Base-by-base conservation (phyloP, 2,888 invertebrate species). In the Monoplex corrugatus region DNA sequence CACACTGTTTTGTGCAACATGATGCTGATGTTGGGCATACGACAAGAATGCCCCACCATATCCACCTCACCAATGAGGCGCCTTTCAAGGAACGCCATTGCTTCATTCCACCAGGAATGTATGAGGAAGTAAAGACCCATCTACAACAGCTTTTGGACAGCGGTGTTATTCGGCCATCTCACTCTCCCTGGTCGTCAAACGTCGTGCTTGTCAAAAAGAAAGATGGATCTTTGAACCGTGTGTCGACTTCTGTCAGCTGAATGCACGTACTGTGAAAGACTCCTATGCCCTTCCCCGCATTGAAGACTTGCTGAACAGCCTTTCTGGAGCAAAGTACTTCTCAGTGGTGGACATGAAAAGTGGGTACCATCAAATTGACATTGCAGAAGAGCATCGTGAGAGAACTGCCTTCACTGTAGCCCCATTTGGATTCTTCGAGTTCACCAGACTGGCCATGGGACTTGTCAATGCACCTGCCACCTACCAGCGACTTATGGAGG, bases 11-110 rank as follows among this genome's bases (percentile, higher is more conserved):
- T 35, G 72, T 32, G 23, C 83, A 78, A 82, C 35, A 68, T 72
- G 89, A 88, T 23, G 72, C 32, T 6, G 91, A 92, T 87, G 87
- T 91, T 10, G 90, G 90, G 0, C 50, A 78, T 32, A 88, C 87
- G 16, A 44, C 40, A 23, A 13, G 78, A 43, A 86, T 92, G 23
- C 80, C 86, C 43, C 90, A 90, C 50, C 45, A 80, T 28, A 92
- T 91, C 16, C 72, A 91, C 23, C 89, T 91, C 35, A 83, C 16
- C 5, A 80, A 91, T 87, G 86, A 89, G 8, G 87, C 45, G 16
- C 91, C 91, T 38, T 91, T 92, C 82, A 92, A 92, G 75, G 87
- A 91, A 45, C 44, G 87, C 3, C 89, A 91, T 40, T 19, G 92
- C 32, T 83, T 87, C 0, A 91, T 92, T 44, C 91, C 89, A 28